Conservation (phyloP, 1,140 invertebrate genomes). For the Sitobion miscanthi region DNA sequence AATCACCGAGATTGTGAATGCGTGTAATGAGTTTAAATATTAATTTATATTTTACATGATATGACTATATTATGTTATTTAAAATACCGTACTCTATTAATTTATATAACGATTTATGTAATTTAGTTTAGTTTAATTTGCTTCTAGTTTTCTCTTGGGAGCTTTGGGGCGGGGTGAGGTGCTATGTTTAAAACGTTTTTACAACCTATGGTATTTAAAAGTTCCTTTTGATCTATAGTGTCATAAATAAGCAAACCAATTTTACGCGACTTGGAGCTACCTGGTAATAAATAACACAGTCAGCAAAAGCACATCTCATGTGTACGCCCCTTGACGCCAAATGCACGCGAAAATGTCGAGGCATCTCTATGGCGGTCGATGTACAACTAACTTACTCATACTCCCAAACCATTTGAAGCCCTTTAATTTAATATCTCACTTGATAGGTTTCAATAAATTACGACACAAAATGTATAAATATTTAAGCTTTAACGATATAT, state of each 20-base stretch:
- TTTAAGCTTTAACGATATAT: background rate
- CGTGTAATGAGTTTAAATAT: background rate
- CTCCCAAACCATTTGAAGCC: background rate
- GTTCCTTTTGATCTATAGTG: background rate
- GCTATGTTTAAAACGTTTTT: background rate
- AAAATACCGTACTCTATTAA: background rate
- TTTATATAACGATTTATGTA: background rate
- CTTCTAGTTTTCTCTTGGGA: background rate
- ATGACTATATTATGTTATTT: background rate
- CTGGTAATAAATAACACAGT: conserved; percentile 7
- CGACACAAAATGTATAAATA: background rate
- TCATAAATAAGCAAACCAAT: background rate
- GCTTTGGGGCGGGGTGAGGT: background rate
- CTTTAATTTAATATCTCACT: background rate
- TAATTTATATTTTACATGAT: background rate
- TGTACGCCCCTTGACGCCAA: background rate
- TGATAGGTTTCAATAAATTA: conserved; percentile 2
- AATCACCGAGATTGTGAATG: background rate
- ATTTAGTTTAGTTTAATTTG: background rate
- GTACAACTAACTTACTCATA: background rate
- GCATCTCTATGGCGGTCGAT: background rate
- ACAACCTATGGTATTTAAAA: background rate
- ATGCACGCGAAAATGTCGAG: background rate
- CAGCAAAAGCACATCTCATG: background rate
- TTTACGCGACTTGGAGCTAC: background rate